phyloP scores from a whole-genome alignment of 2,797 vertebrate species.

The Trichosurus vulpecula region DNA sequence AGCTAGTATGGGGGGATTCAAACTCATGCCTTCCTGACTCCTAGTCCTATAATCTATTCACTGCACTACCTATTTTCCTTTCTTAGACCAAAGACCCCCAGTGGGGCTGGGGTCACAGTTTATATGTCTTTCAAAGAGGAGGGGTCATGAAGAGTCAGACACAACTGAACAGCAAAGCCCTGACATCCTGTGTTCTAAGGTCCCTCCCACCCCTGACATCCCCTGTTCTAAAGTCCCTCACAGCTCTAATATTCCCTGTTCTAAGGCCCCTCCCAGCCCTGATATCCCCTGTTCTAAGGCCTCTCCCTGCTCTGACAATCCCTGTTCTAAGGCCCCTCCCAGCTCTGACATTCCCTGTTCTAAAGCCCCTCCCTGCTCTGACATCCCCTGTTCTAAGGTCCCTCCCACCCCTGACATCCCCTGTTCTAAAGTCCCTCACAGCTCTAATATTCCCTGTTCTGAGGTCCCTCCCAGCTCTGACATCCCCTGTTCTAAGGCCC shows the following conservation, averaged over 20 bases:
- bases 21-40: neutral
- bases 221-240: neutral
- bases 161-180: neutral
- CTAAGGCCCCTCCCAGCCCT: neutral
- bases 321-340: too few species aligned
- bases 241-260: neutral
- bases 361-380: neutral
- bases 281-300: neutral
- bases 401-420: neutral
- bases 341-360: too few species aligned
- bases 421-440: neutral
- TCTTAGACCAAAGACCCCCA: neutral
- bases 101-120: neutral
- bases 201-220: neutral
- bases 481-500: too few species aligned
- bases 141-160: too few species aligned
- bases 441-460: neutral
- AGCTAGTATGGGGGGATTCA: neutral
- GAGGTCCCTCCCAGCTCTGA: neutral
- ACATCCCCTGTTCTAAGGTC: neutral
- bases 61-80: neutral
- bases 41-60: neutral
- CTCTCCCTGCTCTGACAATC: neutral
- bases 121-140: neutral
- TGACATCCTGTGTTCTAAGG: neutral